A percentile compares a stretch with the other conserved stretches of the same genome.
Conservation (phyloP, 2,113 vertebrate species). For the Smithornis capensis region DNA sequence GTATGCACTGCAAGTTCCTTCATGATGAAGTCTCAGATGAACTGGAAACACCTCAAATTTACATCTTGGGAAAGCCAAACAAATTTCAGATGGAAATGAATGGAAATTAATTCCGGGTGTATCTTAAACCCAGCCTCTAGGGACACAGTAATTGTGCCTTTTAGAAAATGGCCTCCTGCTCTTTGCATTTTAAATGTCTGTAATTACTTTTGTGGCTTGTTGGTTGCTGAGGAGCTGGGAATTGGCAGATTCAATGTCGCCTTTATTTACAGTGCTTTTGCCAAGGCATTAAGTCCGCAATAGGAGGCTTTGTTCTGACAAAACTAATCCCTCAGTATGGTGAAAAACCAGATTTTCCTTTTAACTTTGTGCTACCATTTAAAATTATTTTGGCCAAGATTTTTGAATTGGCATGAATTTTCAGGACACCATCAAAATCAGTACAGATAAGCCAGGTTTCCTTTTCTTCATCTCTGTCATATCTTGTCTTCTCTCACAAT, state of each 20-base stretch:
- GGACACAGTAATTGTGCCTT: conserved; percentile 26
- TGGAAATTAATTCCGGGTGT: conserved; percentile 23
- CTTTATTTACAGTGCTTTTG: conserved; percentile 40
- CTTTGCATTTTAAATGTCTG: conserved; percentile 39
- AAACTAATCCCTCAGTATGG: neutral
- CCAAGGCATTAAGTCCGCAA: conserved; percentile 17
- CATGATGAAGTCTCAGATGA: neutral
- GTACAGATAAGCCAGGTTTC: neutral
- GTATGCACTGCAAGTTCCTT: neutral
- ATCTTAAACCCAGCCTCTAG: conserved; percentile 33
- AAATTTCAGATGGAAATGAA: conserved; percentile 38
- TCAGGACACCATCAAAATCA: neutral
- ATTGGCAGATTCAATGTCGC: conserved; percentile 12
- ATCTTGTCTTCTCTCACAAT: neutral
- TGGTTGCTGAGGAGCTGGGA: conserved; percentile 26
- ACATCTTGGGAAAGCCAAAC: neutral
- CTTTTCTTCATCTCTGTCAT: neutral
- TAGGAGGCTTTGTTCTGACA: neutral
- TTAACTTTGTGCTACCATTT: neutral
- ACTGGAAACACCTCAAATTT: neutral
- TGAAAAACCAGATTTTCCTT: neutral
- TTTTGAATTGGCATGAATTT: neutral
- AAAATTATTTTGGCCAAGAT: neutral
- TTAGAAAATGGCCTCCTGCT: conserved; percentile 9
- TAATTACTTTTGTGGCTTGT: conserved; percentile 46